phyloP scores from a whole-genome alignment of 1,140 invertebrate species.

The Drosophila pandora region DNA sequence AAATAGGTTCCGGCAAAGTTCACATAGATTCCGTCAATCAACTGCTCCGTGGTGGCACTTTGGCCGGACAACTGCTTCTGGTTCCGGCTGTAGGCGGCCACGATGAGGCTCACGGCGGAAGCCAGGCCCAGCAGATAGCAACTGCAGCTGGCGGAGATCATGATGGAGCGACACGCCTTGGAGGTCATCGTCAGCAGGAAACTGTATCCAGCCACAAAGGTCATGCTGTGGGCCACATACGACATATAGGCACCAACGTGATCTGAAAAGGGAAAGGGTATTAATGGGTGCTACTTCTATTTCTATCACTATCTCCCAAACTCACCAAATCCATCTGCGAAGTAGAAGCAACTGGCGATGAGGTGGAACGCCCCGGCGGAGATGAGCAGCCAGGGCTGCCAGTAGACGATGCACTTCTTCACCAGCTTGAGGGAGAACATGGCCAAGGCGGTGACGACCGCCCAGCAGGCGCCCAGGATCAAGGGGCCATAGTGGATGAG shows the following conservation, averaged over 20 bases:
- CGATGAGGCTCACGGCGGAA: conserved; percentile 70
- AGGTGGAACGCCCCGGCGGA: conserved; percentile 58
- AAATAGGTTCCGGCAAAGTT: conserved; percentile 75
- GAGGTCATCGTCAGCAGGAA: conserved; percentile 69
- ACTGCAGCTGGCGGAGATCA: conserved; percentile 66
- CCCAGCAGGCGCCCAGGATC: conserved; percentile 66
- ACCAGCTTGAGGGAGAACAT: conserved; percentile 64
- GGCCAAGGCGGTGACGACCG: conserved; percentile 47
- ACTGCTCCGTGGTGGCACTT: conserved; percentile 38
- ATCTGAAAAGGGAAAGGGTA: conserved; percentile 42
- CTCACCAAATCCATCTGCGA: conserved; percentile 75
- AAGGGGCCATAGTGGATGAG: conserved; percentile 70
- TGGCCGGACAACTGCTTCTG: conserved; percentile 42
- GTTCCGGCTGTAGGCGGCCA: conserved; percentile 58
- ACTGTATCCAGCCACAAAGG: conserved; percentile 74
- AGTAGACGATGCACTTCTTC: conserved; percentile 70
- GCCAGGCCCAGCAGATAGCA: conserved; percentile 75
- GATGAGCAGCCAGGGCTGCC: conserved; percentile 66
- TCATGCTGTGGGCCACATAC: conserved; percentile 74
- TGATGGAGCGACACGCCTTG: conserved; percentile 55
- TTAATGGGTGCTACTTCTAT: background rate
- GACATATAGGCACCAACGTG: conserved; percentile 75
- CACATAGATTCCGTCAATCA: conserved; percentile 72
- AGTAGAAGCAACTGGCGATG: conserved; percentile 76
- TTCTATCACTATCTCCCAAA: background rate